Conservation (phyloP, 2,113 vertebrate species). For the Hydrochoerus hydrochaeris region DNA sequence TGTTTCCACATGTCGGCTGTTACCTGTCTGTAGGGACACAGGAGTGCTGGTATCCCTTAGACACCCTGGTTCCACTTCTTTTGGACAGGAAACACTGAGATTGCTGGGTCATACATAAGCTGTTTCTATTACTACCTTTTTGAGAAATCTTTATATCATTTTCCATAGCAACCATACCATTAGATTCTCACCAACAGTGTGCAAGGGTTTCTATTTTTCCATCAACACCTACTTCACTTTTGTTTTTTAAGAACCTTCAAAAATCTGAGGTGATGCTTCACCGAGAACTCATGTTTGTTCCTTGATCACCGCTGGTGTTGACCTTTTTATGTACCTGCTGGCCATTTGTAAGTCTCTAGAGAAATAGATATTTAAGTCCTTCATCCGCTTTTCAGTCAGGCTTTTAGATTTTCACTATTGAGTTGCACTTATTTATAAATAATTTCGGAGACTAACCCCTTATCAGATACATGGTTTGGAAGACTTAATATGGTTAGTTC, state of each 20-base stretch:
- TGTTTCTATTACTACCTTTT: not conserved
- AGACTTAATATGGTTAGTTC: not conserved
- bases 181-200: not conserved
- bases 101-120: not conserved
- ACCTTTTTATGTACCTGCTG: not conserved
- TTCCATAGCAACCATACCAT: not conserved
- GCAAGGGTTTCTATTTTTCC: not conserved
- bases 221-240: not conserved
- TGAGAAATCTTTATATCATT: not conserved
- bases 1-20: not conserved
- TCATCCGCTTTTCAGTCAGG: not conserved
- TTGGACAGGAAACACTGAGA: not conserved
- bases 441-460: not conserved
- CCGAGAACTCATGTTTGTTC: not conserved
- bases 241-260: not conserved
- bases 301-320: not conserved
- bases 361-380: not conserved
- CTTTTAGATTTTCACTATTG: not conserved
- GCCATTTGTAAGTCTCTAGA: not conserved
- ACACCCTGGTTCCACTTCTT: not conserved
- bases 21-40: not conserved
- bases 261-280: not conserved
- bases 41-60: too few relatives aligned
- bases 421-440: not conserved
- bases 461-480: not conserved